Conservation (phyloP, 2,113 vertebrate species). For the Tachysurus fulvidraco region DNA sequence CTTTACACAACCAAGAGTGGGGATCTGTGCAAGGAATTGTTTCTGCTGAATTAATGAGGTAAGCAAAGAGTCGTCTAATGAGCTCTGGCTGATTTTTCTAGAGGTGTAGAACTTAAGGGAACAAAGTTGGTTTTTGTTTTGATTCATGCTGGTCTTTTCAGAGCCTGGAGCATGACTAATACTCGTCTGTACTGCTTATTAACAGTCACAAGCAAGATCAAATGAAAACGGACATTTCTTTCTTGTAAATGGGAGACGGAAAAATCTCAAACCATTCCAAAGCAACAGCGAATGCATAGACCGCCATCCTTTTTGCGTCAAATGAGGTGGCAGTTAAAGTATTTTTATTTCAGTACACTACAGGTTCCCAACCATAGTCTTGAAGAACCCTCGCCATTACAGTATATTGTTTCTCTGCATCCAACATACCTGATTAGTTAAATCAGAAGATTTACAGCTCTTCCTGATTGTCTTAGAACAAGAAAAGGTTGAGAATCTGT, state of each 20-base stretch:
- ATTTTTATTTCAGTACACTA: not conserved
- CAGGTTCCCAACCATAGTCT: not conserved
- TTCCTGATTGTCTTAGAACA: not conserved
- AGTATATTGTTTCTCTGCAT: not conserved
- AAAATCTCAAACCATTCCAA: not conserved
- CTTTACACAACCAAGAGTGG: slow-evolving; percentile 17
- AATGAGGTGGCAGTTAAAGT: not conserved
- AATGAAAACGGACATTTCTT: not conserved
- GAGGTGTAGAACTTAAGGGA: not conserved
- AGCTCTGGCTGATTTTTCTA: not conserved
- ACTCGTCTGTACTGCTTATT: not conserved
- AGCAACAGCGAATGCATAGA: no score
- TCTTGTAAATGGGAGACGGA: not conserved
- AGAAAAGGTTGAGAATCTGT: not conserved
- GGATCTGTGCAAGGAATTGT: slow-evolving; percentile 9
- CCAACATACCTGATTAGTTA: not conserved
- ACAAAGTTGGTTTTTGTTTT: not conserved
- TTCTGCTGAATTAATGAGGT: slow-evolving; percentile 17
- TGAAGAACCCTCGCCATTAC: not conserved
- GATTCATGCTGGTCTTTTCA: slow-evolving; percentile 14
- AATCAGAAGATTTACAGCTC: not conserved
- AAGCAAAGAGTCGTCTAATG: slow-evolving; percentile 6
- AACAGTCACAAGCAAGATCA: not conserved
- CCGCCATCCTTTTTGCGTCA: not conserved
- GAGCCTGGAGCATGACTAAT: not conserved